These are phyloP conservation scores for Thera obeliscata DNA, from an alignment of 2,888 invertebrate species.

Conservation along the genomic window DNA sequence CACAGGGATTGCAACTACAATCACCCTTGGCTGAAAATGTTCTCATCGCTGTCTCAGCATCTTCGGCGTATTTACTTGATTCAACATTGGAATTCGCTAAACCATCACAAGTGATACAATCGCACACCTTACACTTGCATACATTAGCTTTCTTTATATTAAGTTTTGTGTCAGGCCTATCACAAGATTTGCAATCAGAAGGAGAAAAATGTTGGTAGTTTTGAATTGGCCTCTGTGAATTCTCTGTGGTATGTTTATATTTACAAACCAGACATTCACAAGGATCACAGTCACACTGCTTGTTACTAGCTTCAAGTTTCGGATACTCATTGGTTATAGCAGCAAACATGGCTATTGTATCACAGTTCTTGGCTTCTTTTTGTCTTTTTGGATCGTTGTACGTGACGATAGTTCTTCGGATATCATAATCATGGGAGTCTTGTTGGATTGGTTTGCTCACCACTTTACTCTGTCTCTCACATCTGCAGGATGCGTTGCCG, in stretches of 20 bases:
- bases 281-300: slow-evolving; percentile 46
- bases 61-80: neutral
- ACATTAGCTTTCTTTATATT: neutral
- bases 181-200: slow-evolving; percentile 49
- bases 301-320: slow-evolving; percentile 24
- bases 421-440: slow-evolving; percentile 57
- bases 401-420: slow-evolving; percentile 46
- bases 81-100: slow-evolving; percentile 9
- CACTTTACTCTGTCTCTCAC: slow-evolving; percentile 50
- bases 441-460: slow-evolving; percentile 57
- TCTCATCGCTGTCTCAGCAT: neutral
- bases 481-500: slow-evolving; percentile 53
- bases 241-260: slow-evolving; percentile 39
- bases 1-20: slow-evolving; percentile 38
- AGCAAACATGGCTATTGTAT: slow-evolving; percentile 54
- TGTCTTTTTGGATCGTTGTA: slow-evolving; percentile 20
- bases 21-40: slow-evolving; percentile 15
- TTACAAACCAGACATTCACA: slow-evolving; percentile 57
- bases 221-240: slow-evolving; percentile 12
- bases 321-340: slow-evolving; percentile 43
- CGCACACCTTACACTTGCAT: slow-evolving; percentile 45
- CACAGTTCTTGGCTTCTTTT: slow-evolving; percentile 24
- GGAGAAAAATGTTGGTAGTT: slow-evolving; percentile 38
- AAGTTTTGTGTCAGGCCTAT: slow-evolving; percentile 19
- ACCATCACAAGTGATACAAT: slow-evolving; percentile 46